phyloP scores from a whole-genome alignment of 2,888 invertebrate genomes.

The Caenorhabditis auriculariae region DNA sequence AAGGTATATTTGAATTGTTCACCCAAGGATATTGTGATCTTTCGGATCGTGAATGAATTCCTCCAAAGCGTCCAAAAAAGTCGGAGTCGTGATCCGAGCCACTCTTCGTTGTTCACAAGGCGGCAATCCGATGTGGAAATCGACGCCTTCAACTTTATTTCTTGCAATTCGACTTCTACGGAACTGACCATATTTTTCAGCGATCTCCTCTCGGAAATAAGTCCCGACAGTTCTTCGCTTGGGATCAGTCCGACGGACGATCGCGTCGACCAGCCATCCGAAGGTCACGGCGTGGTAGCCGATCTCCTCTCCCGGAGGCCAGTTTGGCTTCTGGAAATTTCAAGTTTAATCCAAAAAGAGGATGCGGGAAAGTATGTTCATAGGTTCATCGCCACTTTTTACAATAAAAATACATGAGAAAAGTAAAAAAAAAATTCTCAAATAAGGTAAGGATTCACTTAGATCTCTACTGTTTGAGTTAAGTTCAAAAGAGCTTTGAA shows the following conservation, averaged over 20 bases:
- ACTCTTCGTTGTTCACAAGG: slow-evolving; percentile 37
- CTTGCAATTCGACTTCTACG: not conserved
- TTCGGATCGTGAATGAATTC: slow-evolving; percentile 22
- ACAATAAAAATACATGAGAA: too few relatives aligned
- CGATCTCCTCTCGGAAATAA: slow-evolving; percentile 59
- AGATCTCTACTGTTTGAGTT: too few relatives aligned
- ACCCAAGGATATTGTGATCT: slow-evolving; percentile 19
- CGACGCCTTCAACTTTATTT: slow-evolving; percentile 28
- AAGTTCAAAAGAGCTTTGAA: too few relatives aligned
- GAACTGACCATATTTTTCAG: slow-evolving; percentile 30
- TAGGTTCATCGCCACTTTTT: not conserved
- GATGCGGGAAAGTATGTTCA: not conserved
- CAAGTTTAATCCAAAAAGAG: not conserved
- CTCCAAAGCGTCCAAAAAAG: slow-evolving; percentile 23
- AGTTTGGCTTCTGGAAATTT: slow-evolving; percentile 48
- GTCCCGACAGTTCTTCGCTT: slow-evolving; percentile 60
- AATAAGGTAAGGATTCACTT: too few relatives aligned
- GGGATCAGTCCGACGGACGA: slow-evolving; percentile 29
- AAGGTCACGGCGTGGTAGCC: slow-evolving; percentile 66
- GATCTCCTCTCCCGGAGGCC: slow-evolving; percentile 53
- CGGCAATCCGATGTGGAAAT: slow-evolving; percentile 50
- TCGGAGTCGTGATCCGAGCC: slow-evolving; percentile 36
- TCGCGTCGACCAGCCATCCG: slow-evolving; percentile 64
- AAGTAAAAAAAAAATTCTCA: too few relatives aligned
- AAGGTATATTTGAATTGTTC: not conserved